Percentiles rank a stretch among this genome's conserved stretches.
Evolutionary conservation across 2,888 invertebrate genomes (phyloP).

Genomic region (Sepioteuthis lessoniana): DNA sequence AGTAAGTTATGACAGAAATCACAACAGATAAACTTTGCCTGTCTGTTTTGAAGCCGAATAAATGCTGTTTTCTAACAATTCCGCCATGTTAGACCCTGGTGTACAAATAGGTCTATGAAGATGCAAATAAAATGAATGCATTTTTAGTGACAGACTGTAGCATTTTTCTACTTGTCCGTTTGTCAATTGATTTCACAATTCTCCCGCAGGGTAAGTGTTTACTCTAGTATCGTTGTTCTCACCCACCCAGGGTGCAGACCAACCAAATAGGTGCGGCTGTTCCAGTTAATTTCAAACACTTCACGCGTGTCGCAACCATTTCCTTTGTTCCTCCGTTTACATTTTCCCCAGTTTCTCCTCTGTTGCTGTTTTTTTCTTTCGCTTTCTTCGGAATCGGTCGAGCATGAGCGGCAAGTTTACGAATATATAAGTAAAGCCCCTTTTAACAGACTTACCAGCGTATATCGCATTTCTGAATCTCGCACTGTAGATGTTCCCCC

Average conservation of each 20-base stretch:
- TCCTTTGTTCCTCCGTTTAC: not conserved
- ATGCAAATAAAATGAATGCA: too few species aligned
- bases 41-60: too few species aligned
- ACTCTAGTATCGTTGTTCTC: not conserved
- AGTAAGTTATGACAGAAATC: too few species aligned
- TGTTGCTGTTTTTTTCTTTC: not conserved
- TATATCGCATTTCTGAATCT: too few species aligned
- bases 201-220: not conserved
- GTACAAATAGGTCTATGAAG: too few species aligned
- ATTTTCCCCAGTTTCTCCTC: not conserved
- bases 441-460: too few species aligned
- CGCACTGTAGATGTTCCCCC: too few species aligned
- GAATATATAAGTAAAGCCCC: not conserved
- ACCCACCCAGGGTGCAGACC: not conserved
- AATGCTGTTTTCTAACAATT: too few species aligned
- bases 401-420: not conserved
- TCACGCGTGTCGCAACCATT: not conserved
- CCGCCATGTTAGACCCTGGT: too few species aligned
- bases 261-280: conserved; percentile 14
- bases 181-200: not conserved
- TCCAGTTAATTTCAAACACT: conserved; percentile 7
- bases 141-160: too few species aligned
- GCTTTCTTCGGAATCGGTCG: not conserved
- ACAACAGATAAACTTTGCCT: too few species aligned
- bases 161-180: not conserved